Base-by-base conservation (phyloP, 2,113 vertebrate genomes). In the Alectura lathami region DNA sequence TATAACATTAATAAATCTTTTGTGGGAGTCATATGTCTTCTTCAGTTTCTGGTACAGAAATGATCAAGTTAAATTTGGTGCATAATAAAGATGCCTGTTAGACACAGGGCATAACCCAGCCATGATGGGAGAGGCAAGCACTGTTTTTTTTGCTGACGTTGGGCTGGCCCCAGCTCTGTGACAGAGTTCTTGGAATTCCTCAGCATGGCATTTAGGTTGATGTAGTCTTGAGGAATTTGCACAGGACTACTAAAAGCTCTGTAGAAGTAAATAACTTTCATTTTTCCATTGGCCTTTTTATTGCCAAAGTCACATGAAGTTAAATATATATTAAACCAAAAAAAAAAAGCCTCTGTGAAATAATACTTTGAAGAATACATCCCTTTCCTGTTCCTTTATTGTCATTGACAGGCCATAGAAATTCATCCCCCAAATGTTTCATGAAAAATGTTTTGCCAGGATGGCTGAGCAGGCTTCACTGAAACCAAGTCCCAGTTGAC, bases 391-490 rank as follows among this genome's bases (percentile, higher is more conserved):
- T 74, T 38, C 64, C 59, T 94, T 86, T 45, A 83, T 94, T 73
- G 67, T 78, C 94, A 93, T 66, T 94, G 96, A 90, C 92, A 94
- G 80, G 74, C 83, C 47, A 2, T 75, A 88, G 92, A 78, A 96
- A 77, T 68, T 62, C 80, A 73, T 93, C 80, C 93, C 91, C 86
- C 88, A 83, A 78, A 86, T 83, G 92, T 86, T 95, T 92, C 29
- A 32, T 95, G 94, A 96, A 86, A 91, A 95, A 95, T 91, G 78
- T 80, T 85, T 78, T 95, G 74, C 89, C 78, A 91, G 89, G 87
- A 51, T 0, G n/a, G 48, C 86, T 93, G 86, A 94, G 80, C 93
- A 93, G 76, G 76, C 87, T 89, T 51, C 76, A 56, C 32, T 93
- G 79, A 88, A 96, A 87, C 68, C 8, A 5, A 54, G 64, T 92